Conservation (phyloP, 2,888 invertebrate genomes). For the Oscheius sp. region DNA sequence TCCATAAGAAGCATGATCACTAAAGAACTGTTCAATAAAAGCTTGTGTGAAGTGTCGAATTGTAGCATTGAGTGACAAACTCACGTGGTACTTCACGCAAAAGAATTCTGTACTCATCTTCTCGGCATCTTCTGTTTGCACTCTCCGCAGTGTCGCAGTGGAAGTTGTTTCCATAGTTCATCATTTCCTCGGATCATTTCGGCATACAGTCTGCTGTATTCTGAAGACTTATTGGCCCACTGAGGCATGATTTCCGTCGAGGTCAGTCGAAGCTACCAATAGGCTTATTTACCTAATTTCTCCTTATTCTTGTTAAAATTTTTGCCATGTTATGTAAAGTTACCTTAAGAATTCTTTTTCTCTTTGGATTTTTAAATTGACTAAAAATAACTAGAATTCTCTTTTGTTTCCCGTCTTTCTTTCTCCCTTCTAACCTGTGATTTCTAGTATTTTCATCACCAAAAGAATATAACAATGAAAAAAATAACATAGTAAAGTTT, state of each 20-base stretch:
- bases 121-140: slow-evolving; percentile 19
- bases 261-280: background rate
- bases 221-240: background rate
- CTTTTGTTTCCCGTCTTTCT: too few relatives aligned
- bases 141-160: slow-evolving; percentile 5
- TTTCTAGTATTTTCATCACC: too few relatives aligned
- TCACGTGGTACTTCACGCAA: slow-evolving; percentile 16
- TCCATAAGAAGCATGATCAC: slow-evolving; percentile 24
- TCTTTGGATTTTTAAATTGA: too few relatives aligned
- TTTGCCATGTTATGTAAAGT: too few relatives aligned
- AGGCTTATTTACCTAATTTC: background rate
- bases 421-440: too few relatives aligned
- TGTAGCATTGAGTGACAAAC: too few relatives aligned
- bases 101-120: slow-evolving; percentile 25
- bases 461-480: too few relatives aligned
- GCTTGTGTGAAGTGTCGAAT: background rate
- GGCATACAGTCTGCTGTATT: background rate
- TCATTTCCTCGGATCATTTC: background rate
- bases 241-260: background rate
- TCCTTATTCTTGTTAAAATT: too few relatives aligned
- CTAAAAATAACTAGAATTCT: too few relatives aligned
- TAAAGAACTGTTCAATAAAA: slow-evolving; percentile 9
- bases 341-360: too few relatives aligned
- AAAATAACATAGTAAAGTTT: too few relatives aligned
- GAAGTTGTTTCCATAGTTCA: slow-evolving; percentile 12